Conservation (phyloP, 2,888 invertebrate genomes). For the Uropetala carovei region DNA sequence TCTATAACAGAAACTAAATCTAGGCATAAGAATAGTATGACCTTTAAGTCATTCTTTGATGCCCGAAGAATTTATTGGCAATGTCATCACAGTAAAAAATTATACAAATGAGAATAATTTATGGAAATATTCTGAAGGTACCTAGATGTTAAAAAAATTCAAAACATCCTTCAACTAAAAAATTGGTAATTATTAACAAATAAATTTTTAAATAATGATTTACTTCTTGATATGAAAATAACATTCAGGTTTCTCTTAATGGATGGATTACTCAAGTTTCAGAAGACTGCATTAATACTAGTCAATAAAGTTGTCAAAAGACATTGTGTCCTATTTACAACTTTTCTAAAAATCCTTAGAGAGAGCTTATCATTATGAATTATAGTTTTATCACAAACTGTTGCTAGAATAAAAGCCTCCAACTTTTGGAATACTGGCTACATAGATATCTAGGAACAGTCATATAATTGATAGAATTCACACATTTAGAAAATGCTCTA, state of each 20-base stretch:
- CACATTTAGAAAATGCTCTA: slow-evolving; percentile 26
- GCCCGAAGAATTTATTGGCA: neutral
- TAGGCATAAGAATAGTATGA: neutral
- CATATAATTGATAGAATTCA: slow-evolving; percentile 20
- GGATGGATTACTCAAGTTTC: neutral
- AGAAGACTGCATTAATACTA: neutral
- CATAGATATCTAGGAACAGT: slow-evolving; percentile 25
- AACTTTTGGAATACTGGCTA: slow-evolving; percentile 1
- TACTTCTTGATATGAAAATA: neutral
- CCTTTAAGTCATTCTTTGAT: neutral
- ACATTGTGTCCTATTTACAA: neutral
- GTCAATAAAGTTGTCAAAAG: neutral
- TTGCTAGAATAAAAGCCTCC: slow-evolving; percentile 38
- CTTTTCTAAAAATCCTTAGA: slow-evolving; percentile 13
- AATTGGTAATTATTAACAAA: neutral
- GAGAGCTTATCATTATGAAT: neutral
- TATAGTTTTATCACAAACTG: slow-evolving; percentile 56
- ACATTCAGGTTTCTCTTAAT: neutral
- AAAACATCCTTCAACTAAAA: neutral
- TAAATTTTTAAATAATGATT: neutral
- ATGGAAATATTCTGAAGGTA: slow-evolving; percentile 4
- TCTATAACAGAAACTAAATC: neutral
- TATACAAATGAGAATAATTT: slow-evolving; percentile 16
- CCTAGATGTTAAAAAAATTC: neutral
- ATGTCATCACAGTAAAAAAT: slow-evolving; percentile 20